These are phyloP conservation scores for Drosophila lowei DNA, from an alignment of 1,140 invertebrate species.

Conservation along the genomic window DNA sequence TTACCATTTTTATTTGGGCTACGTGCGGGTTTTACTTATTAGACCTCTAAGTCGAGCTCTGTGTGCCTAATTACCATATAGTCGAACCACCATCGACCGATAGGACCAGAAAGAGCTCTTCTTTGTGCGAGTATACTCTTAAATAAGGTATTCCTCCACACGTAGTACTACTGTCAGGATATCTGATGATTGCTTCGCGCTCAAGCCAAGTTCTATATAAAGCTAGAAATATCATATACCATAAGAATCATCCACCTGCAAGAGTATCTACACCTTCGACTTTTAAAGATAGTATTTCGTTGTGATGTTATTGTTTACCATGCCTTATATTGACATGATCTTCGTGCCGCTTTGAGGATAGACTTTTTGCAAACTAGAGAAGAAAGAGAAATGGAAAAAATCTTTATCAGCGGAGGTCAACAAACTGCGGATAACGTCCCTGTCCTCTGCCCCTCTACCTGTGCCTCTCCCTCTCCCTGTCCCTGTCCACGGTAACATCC, in stretches of 20 bases:
- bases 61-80: conserved; percentile 38
- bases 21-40: conserved; percentile 78
- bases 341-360: conserved; percentile 55
- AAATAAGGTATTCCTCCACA: too few relatives aligned
- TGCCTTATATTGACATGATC: conserved; percentile 72
- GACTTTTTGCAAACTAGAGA: conserved; percentile 49
- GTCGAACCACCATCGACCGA: conserved; percentile 32
- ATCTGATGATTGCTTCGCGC: too few relatives aligned
- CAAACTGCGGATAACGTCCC: conserved; percentile 55
- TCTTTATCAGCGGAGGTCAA: conserved; percentile 73
- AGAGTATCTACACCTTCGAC: too few relatives aligned
- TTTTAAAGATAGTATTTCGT: conserved; percentile 14
- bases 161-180: too few relatives aligned
- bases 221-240: too few relatives aligned
- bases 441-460: not conserved
- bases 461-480: not conserved
- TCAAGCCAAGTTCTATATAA: too few relatives aligned
- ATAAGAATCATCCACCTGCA: too few relatives aligned
- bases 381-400: conserved; percentile 35
- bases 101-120: conserved; percentile 37
- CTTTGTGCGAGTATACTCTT: not conserved
- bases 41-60: conserved; percentile 15
- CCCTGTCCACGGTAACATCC: too few relatives aligned
- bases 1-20: conserved; percentile 77
- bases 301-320: too few relatives aligned